Base-by-base conservation (phyloP, 2,888 invertebrate species). In the Diarsia mendica region DNA sequence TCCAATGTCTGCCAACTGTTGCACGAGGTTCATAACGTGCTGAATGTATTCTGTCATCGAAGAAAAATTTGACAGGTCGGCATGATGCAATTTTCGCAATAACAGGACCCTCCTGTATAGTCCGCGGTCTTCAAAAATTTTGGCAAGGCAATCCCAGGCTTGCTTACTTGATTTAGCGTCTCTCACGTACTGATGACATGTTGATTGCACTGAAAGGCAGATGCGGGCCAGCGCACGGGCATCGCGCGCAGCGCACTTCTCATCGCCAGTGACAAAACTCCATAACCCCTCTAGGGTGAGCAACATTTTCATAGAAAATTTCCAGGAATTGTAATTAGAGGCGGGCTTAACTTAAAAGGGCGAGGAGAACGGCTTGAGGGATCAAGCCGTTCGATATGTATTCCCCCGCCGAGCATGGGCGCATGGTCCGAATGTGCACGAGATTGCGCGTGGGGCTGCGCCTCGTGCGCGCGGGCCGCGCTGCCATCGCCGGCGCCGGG, bases 81-180 rank as follows among this genome's bases (percentile, higher is more conserved):
- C 63, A 20, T 71, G 49, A 33, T 80, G 77, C 28, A 77, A 68
- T 53, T 77, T 67, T 4, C 74, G 76, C 5, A 76, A 48, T 15
- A 77, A 23, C 20, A 74, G 58, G 8, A 77, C 76, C 6, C 71
- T 28, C 33, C 78, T 20, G 15, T 78, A 75, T 15, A 81, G 61
- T 9, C 81, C 70, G 48, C 72, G 70, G 61, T 75, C 67, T 20
- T 79, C 79, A 39, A 79, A 79, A 18, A 70, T 64, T 51, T 51
- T 51, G 20, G 49, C 49, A 51, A 51, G 49, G 49, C 49, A 51
- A 51, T 51, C 49, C 49, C 49, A 51, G 49, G 49, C 49, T 51
- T 51, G 49, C 49, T 51, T 51, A 51, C 49, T 51, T 20, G 49
- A 51, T 55, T 55, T 63, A 51, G 8, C n/a, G 49, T 51, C 49